Evolutionary conservation across 2,888 invertebrate genomes (phyloP), one percentile per base, ranked within the genome.

Genomic region (Gymnoscelis rufifasciata): DNA sequence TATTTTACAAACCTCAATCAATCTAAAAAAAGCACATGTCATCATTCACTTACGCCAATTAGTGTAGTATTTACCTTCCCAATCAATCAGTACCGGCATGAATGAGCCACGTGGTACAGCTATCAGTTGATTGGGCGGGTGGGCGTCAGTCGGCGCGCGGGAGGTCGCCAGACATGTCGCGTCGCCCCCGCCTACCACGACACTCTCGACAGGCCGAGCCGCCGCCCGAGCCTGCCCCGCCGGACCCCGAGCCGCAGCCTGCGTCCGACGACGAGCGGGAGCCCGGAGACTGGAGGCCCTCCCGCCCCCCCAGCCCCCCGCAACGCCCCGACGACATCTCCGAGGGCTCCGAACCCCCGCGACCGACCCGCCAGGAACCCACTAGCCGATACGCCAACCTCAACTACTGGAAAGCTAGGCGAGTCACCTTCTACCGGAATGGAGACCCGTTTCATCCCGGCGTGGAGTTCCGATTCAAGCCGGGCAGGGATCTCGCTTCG

Each of bases 361-460:
- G 89, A 83, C 92, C 88, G 76, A 90, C 62, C 82, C 87, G 75
- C 78, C 74, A 88, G 59, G 83, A 91, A 78, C 89, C 91, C 60
- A 71, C 89, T 46, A 90, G 91, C 73, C 86, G 92, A 63, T 95
- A 94, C 79, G 92, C 92, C 56, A 94, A 95, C 75, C 90, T 95
- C 40, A 95, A 95, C 56, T 95, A 94, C 72, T 96, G 96, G 96
- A 92, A 94, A 66, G 95, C 96, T 0, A 89, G 95, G 48, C 89
- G 96, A 40, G 95, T 97, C 47, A 93, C 95, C 1, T 97, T 98
- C 81, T 97, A 95, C 84, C 93, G 95, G 73, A 98, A 97, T 90
- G 97, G 97, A 2, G 97, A 97, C 73, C 95, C 96, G 0, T 95
- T 96, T 72, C 96, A 94, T 71, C 95, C 95, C 10, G 97, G 97